A percentile compares a stretch with the other conserved stretches of the same genome.
Conservation (phyloP, 2,888 invertebrate species). For the Lapara coniferarum region DNA sequence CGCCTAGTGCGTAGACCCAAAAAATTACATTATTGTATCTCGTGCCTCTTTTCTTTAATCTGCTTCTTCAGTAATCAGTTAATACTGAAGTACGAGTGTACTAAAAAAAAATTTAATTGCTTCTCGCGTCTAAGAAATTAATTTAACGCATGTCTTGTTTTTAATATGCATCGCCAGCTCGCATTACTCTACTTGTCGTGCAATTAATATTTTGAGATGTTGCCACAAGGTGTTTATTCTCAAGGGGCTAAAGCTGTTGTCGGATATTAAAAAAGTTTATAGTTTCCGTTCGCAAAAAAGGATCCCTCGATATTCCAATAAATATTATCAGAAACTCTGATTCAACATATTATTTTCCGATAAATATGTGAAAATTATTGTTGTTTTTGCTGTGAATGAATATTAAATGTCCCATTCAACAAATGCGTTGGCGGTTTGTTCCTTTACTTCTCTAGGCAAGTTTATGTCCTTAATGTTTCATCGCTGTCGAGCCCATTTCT, state of each 20-base stretch:
- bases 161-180: conserved; percentile 1
- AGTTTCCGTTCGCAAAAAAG: not conserved
- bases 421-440: not conserved
- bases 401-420: too few relatives aligned
- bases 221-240: not conserved
- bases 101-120: not conserved
- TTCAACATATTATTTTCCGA: not conserved
- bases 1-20: not conserved
- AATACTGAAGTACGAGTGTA: too few relatives aligned
- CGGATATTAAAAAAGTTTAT: conserved; percentile 10
- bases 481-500: not conserved
- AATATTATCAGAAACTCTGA: not conserved
- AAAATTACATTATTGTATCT: too few relatives aligned
- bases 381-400: too few relatives aligned
- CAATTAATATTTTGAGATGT: not conserved
- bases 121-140: not conserved
- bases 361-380: not conserved
- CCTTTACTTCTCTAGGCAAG: not conserved
- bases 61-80: too few relatives aligned
- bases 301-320: not conserved
- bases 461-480: not conserved
- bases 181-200: not conserved
- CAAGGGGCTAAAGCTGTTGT: not conserved
- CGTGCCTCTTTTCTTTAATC: not conserved
- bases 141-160: conserved; percentile 19